phyloP scores from a whole-genome alignment of 2,797 vertebrate species.

The Pogonophryne albipinna region DNA sequence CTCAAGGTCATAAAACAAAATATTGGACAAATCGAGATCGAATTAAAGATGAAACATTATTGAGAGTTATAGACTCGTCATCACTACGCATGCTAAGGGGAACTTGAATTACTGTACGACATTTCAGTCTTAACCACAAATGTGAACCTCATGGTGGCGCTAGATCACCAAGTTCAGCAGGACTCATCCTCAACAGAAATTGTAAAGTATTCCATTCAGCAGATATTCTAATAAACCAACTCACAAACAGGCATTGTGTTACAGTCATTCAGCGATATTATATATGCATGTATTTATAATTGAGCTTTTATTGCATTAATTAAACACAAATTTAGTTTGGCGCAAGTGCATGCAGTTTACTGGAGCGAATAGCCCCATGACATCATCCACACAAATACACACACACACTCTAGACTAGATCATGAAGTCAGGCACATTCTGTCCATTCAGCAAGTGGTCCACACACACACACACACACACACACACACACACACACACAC shows the following conservation, averaged over 20 bases:
- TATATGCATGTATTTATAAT: background rate
- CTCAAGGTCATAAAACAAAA: no score
- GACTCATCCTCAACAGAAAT: no score
- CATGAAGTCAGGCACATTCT: conserved; percentile 55
- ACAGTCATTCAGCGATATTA: background rate
- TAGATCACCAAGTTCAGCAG: no score
- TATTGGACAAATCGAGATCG: no score
- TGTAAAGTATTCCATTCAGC: no score
- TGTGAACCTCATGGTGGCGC: no score
- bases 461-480: conserved; percentile 1
- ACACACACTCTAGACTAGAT: conserved; percentile 22
- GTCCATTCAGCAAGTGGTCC: conserved; percentile 58
- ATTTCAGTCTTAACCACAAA: background rate
- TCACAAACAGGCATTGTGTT: background rate
- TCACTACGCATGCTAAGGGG: background rate
- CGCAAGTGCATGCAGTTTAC: background rate
- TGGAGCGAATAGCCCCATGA: background rate
- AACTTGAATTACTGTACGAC: background rate
- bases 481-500: conserved; percentile 1
- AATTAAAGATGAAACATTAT: no score
- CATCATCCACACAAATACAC: conserved; percentile 10
- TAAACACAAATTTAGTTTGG: background rate
- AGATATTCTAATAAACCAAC: background rate
- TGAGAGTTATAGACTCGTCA: background rate
- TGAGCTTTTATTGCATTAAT: background rate